A percentile compares a stretch with the other conserved stretches of the same genome.
These are phyloP conservation scores for Drosophila pseudotakahashii DNA, from an alignment of 2,888 invertebrate species.

Conservation along the genomic window DNA sequence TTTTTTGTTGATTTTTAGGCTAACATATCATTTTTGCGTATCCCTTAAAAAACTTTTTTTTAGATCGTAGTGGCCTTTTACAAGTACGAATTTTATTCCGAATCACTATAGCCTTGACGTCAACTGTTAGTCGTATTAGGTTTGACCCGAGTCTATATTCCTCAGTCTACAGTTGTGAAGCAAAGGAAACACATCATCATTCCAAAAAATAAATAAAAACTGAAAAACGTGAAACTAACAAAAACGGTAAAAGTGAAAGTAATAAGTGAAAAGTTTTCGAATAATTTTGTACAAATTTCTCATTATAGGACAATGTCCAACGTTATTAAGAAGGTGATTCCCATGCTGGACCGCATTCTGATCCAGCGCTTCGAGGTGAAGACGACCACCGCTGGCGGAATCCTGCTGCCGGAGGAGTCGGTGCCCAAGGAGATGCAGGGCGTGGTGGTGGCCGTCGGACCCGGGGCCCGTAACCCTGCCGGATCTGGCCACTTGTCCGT, in stretches of 20 bases:
- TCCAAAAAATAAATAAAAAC: conserved; percentile 8
- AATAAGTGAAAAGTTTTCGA: neutral
- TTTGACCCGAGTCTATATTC: neutral
- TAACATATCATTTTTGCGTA: too few species aligned
- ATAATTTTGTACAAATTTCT: neutral
- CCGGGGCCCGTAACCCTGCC: conserved; percentile 93
- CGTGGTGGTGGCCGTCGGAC: conserved; percentile 96
- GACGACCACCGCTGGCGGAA: conserved; percentile 96
- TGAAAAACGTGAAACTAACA: conserved; percentile 1
- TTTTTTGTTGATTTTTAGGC: too few species aligned
- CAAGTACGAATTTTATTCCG: neutral
- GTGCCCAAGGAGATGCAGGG: conserved; percentile 95
- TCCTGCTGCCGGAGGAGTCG: conserved; percentile 98
- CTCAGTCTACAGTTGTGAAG: conserved; percentile 39
- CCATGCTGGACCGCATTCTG: conserved; percentile 96
- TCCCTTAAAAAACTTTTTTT: neutral
- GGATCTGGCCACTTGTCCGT: conserved; percentile 93
- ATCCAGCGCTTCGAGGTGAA: conserved; percentile 95
- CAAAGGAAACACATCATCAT: conserved; percentile 22
- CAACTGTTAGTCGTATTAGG: neutral
- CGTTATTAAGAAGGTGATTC: conserved; percentile 88
- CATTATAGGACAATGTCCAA: conserved; percentile 48
- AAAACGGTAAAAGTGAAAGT: conserved; percentile 3
- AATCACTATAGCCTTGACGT: conserved; percentile 26
- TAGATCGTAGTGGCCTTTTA: conserved; percentile 24